Conservation (phyloP, 1,140 invertebrate species). For the Achatina immaculata region DNA sequence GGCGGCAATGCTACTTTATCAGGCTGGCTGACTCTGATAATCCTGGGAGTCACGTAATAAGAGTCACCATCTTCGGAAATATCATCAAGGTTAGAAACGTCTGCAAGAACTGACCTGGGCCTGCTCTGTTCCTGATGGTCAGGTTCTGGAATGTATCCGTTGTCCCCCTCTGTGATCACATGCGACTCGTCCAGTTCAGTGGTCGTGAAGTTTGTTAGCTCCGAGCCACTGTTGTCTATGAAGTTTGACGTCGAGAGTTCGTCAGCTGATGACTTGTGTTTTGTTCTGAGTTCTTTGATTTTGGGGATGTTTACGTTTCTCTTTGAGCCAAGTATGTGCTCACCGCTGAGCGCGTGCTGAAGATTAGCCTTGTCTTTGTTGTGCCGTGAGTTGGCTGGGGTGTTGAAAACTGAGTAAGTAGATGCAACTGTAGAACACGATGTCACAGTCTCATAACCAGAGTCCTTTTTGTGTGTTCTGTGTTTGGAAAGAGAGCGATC, state of each 20-base stretch:
- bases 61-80: not conserved
- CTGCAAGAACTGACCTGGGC: not conserved
- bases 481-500: not conserved
- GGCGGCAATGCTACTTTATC: too few relatives aligned
- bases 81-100: conserved; percentile 1
- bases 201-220: not conserved
- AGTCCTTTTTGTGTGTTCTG: conserved; percentile 25
- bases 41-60: not conserved
- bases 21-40: conserved; percentile 10
- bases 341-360: not conserved
- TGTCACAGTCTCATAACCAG: conserved; percentile 35
- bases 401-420: conserved; percentile 15
- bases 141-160: conserved; percentile 5
- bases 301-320: not conserved
- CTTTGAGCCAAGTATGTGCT: not conserved
- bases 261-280: not conserved
- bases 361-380: not conserved
- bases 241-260: not conserved
- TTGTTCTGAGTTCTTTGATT: not conserved
- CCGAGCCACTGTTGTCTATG: not conserved
- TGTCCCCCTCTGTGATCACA: too few relatives aligned
- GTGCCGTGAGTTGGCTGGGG: not conserved
- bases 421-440: conserved; percentile 35
- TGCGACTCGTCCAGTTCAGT: not conserved
- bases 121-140: not conserved